Base-by-base conservation (phyloP, 1,140 invertebrate genomes). In the Muscidifurax raptorellus region DNA sequence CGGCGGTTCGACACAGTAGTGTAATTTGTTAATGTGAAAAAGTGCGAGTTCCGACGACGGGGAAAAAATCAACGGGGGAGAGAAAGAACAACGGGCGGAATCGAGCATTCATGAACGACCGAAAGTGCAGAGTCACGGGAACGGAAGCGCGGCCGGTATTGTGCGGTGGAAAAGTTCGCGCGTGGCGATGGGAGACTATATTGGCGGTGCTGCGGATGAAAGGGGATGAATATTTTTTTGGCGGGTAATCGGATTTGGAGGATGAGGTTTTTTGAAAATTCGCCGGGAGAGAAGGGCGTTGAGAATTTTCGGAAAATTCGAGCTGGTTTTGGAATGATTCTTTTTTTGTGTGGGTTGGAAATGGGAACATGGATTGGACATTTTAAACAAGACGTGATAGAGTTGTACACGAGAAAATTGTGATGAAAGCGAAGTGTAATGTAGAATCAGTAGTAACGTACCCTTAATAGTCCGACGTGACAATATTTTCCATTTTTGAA, bases 1-100 rank as follows among this genome's bases (percentile, higher is more conserved):
- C 18, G 52, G 22, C 22, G 52, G 5, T 59, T n/a, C 52, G 52
- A 59, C 52, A 59, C 22, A 69, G 13, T 30, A 27, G 27, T n/a
- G n/a, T 69, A 69, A 69, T 69, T 69, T 69, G 67, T 69, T 69
- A 69, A 69, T 69, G 67, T 10, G 28, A 69, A 69, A 69, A 69
- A 69, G 22, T 59, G 52, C 18, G 18, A n/a, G 22, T n/a, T n/a
- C 6, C 52, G 52, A n/a, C 18, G 52, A 22, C 7, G 2, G 44
- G 13, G 15, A 59, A 52, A 59, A 59, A 59, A 18, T 18, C 18
- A 7, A 59, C 22, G 18, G 52, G 52, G 15, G 22, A 30, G 67
- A 4, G 28, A 69, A 30, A 69, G 67, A 69, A 69, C 67, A 69
- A 69, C 67, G 67, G 15, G 10, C 25, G 0, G 28, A 27, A 69